These are phyloP conservation scores for Microcebus griseorufus DNA, from an alignment of 2,113 vertebrate species.

Conservation along the genomic window DNA sequence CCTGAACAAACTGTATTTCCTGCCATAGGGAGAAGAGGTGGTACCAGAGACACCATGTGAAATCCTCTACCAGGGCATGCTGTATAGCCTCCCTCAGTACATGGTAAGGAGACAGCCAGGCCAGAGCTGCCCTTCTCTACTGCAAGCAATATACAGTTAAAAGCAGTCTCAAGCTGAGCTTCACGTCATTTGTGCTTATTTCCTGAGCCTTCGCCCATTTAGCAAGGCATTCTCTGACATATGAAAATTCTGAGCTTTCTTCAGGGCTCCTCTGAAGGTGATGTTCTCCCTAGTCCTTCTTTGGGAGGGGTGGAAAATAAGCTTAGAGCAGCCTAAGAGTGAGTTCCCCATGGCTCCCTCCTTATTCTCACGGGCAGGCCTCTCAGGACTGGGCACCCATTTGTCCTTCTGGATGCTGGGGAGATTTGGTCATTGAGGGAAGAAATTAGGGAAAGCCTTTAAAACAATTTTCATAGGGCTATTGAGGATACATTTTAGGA, in stretches of 20 bases:
- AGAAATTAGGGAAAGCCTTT: neutral
- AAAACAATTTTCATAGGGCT: neutral
- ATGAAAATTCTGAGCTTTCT: neutral
- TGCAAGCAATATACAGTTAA: neutral
- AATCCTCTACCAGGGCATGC: constrained; percentile 93
- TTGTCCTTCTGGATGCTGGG: neutral
- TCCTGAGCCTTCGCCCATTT: neutral
- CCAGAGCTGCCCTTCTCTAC: neutral
- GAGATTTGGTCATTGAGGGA: neutral
- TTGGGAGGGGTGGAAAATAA: neutral
- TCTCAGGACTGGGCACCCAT: neutral
- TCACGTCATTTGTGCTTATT: neutral
- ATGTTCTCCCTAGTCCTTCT: neutral
- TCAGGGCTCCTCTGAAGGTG: neutral
- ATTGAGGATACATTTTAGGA: neutral
- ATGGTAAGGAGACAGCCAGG: constrained; percentile 88
- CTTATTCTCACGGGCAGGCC: neutral
- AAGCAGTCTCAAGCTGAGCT: neutral
- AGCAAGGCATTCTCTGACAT: neutral
- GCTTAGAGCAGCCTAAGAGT: neutral
- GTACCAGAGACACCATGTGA: constrained; percentile 94
- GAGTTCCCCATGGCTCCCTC: neutral
- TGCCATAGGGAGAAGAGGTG: constrained; percentile 93
- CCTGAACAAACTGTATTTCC: constrained; percentile 32
- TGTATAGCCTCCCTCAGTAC: constrained; percentile 95